A percentile compares a stretch with the other conserved stretches of the same genome.
Conservation (phyloP, 2,888 invertebrate genomes). For the Mythimna pallens region DNA sequence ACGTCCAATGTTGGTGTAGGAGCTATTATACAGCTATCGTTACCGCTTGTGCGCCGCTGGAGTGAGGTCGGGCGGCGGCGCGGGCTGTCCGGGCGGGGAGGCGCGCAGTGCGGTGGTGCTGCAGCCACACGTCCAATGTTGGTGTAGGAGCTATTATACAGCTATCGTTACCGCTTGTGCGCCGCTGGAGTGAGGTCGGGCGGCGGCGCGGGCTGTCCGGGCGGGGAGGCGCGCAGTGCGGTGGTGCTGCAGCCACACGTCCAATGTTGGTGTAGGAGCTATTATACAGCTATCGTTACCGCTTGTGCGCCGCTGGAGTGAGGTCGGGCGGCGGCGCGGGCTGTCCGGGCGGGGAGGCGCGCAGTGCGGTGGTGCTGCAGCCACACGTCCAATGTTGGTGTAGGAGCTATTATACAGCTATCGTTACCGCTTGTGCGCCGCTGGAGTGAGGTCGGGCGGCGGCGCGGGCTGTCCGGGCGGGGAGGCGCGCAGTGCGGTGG, state of each 20-base stretch:
- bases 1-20: too few species aligned
- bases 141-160: too few species aligned
- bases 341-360: slow-evolving; percentile 12
- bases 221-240: slow-evolving; percentile 38
- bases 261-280: too few species aligned
- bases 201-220: slow-evolving; percentile 18
- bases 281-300: slow-evolving; percentile 18
- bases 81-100: slow-evolving; percentile 14
- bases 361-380: slow-evolving; percentile 73
- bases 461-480: slow-evolving; percentile 22
- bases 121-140: slow-evolving; percentile 87
- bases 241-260: slow-evolving; percentile 83
- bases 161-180: slow-evolving; percentile 18
- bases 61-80: background rate
- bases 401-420: background rate
- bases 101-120: slow-evolving; percentile 67
- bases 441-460: background rate
- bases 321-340: slow-evolving; percentile 17
- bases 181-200: background rate
- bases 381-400: slow-evolving; percentile 76
- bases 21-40: slow-evolving; percentile 2
- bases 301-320: background rate
- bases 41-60: slow-evolving; percentile 7
- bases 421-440: slow-evolving; percentile 14
- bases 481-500: slow-evolving; percentile 44